phyloP scores from a whole-genome alignment of 1,140 invertebrate genomes.

The Cydia strobilella region DNA sequence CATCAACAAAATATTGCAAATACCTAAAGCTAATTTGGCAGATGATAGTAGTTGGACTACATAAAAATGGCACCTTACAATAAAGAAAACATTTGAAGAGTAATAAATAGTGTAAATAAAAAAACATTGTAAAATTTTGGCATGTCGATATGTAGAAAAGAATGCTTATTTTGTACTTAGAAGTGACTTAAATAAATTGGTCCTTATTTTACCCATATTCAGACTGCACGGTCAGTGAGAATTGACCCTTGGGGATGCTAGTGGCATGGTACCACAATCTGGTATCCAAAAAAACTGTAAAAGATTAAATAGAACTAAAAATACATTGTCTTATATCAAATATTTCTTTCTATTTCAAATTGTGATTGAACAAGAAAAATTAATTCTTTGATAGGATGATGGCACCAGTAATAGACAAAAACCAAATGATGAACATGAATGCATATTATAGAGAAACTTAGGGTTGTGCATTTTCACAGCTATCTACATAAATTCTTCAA shows the following conservation, averaged over 20 bases:
- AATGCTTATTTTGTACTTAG: conserved; percentile 61
- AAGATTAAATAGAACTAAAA: conserved; percentile 42
- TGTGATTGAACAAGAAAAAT: too few species aligned
- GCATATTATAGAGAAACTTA: too few species aligned
- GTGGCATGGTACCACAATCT: conserved; percentile 97
- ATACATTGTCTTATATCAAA: conserved; percentile 21
- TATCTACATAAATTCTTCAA: not conserved
- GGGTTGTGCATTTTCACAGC: too few species aligned
- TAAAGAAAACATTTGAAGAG: conserved; percentile 42
- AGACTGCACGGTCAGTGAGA: conserved; percentile 94
- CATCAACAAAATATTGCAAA: conserved; percentile 40
- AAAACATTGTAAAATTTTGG: conserved; percentile 61
- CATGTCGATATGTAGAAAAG: conserved; percentile 67
- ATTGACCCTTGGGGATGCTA: conserved; percentile 88
- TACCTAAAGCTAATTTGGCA: conserved; percentile 41
- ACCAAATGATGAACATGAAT: too few species aligned
- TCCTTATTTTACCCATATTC: conserved; percentile 88
- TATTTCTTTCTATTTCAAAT: too few species aligned
- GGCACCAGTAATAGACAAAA: too few species aligned
- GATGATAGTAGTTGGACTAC: conserved; percentile 53
- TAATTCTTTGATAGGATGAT: too few species aligned
- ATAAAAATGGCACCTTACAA: conserved; percentile 52
- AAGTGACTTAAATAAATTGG: conserved; percentile 32
- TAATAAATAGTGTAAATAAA: conserved; percentile 59
- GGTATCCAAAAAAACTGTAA: conserved; percentile 91